Evolutionary conservation across 2,888 invertebrate species (phyloP).

Genomic region (Diaprepes abbreviatus): DNA sequence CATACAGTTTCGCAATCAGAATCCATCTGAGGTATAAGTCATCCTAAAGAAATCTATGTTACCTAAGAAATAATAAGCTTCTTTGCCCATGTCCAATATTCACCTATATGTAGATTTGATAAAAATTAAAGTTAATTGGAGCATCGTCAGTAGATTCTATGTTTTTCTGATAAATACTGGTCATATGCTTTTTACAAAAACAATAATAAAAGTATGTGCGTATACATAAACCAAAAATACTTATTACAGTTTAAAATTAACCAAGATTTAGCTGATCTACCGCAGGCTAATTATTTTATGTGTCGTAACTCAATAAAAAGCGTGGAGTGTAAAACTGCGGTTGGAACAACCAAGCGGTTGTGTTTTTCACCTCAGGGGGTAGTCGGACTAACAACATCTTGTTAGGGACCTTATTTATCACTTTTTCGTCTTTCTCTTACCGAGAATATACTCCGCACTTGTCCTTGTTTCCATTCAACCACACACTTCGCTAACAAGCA

Average conservation of each 20-base stretch:
- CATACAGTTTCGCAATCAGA: too few species aligned
- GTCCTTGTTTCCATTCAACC: constrained; percentile 44
- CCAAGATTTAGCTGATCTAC: constrained; percentile 26
- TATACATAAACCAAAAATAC: too few species aligned
- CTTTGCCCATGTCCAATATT: too few species aligned
- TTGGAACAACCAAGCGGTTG: constrained; percentile 52
- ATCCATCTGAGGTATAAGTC: too few species aligned
- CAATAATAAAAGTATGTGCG: too few species aligned
- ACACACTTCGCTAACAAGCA: constrained; percentile 67
- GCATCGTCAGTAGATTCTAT: too few species aligned
- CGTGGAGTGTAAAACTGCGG: constrained; percentile 54
- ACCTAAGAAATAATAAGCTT: too few species aligned
- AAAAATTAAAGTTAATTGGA: too few species aligned
- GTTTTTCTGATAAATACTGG: too few species aligned
- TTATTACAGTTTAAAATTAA: background rate
- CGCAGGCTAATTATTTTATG: constrained; percentile 56
- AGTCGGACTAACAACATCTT: constrained; percentile 67
- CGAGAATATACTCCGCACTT: background rate
- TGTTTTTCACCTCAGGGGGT: constrained; percentile 67
- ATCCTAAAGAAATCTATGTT: too few species aligned
- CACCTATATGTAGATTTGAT: too few species aligned
- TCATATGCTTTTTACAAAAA: too few species aligned
- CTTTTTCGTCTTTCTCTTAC: constrained; percentile 56
- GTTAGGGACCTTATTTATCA: constrained; percentile 69
- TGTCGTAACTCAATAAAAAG: constrained; percentile 57